phyloP scores from a whole-genome alignment of 2,797 vertebrate species.

The Sparidentex hasta region DNA sequence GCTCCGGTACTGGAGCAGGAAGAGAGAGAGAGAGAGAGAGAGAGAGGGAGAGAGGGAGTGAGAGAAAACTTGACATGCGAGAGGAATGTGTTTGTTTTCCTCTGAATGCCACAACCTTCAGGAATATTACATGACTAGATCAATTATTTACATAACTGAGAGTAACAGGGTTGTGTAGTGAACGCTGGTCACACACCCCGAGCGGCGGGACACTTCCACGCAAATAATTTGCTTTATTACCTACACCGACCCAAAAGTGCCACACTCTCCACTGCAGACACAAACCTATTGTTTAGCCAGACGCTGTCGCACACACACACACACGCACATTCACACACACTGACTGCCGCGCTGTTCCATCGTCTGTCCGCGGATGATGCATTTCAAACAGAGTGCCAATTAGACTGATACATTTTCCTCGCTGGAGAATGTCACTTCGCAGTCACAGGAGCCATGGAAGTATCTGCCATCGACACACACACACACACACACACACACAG shows the following conservation, averaged over 20 bases:
- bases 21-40: not conserved
- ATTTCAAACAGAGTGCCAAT: slow-evolving; percentile 73
- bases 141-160: slow-evolving; percentile 67
- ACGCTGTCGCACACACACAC: not conserved
- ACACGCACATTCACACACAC: slow-evolving; percentile 9
- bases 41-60: not conserved
- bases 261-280: not conserved
- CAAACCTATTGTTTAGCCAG: slow-evolving; percentile 5
- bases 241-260: not conserved
- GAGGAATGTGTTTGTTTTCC: slow-evolving; percentile 58
- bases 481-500: slow-evolving; percentile 31
- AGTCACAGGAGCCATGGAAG: slow-evolving; percentile 42
- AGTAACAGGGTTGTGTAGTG: slow-evolving; percentile 27
- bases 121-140: slow-evolving; percentile 53
- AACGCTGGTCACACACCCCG: slow-evolving; percentile 25
- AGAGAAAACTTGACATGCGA: slow-evolving; percentile 27
- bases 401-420: slow-evolving; percentile 73
- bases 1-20: slow-evolving; percentile 31
- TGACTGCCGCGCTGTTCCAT: slow-evolving; percentile 35
- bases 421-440: slow-evolving; percentile 64
- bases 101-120: slow-evolving; percentile 53
- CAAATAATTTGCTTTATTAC: slow-evolving; percentile 37
- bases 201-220: slow-evolving; percentile 32
- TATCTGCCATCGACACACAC: slow-evolving; percentile 28
- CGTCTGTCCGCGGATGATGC: slow-evolving; percentile 54